Evolutionary conservation across 2,113 vertebrate species (phyloP), one percentile per base, ranked within the genome.

Genomic region (Microtus oregoni): DNA sequence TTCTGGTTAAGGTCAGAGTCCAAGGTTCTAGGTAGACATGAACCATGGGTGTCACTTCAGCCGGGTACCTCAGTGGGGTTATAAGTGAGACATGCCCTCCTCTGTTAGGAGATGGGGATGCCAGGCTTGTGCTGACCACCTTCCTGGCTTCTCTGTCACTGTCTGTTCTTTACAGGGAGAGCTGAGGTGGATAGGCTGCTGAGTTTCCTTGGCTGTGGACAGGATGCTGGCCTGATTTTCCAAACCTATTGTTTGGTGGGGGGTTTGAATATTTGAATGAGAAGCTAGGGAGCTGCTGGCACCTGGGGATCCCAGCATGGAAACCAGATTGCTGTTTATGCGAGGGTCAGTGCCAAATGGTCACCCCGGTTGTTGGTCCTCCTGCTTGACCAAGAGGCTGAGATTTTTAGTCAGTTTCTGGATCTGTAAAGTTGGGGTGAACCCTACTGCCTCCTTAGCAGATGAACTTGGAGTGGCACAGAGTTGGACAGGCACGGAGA

Each of bases 21-120:
- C 47, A 47, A 47, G 55, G 38, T 67, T 83, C 4, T 4, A 13
- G 70, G 10, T n/a, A 50, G 44, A 61, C 2, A 0, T 67, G 88
- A 32, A 19, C 67, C 63, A 35, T 2, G 24, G 73, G 41, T 44
- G 58, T 22, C 17, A 20, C 11, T 19, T 77, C 44, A 22, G 1
- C 83, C 13, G 28, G 0, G 22, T 2, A 0, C 0, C 1, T 17
- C 87, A 38, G 17, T 19, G 61, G 12, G 3, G 2, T 8, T 10
- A 78, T 50, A 61, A 75, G 26, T 77, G 32, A 67, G 83, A 41
- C 61, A 6, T 7, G 2, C n/a, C 24, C 2, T 0, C 41, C 50
- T 41, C 2, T 1, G 4, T 28, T 4, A 1, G 0, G 3, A 52
- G 2, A 20, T 1, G 26, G 17, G 26, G 24, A 3, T 83, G 58